Conservation (phyloP, 2,113 vertebrate genomes). For the Ameiurus melas region DNA sequence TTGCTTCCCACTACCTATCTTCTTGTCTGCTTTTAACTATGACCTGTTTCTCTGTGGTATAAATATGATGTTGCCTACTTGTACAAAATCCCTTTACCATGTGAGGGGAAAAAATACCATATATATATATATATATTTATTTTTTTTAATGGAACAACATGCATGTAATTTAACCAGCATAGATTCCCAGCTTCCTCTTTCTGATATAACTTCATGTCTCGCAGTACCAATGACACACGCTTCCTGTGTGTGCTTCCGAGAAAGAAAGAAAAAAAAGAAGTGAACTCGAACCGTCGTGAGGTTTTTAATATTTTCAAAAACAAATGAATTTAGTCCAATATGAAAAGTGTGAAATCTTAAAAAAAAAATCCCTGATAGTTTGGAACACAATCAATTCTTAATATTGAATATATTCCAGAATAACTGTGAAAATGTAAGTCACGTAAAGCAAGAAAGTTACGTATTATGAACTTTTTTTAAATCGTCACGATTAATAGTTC, state of each 20-base stretch:
- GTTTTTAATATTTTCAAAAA: not conserved
- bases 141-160: not conserved
- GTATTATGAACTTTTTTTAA: not conserved
- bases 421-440: not conserved
- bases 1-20: no score
- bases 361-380: no score
- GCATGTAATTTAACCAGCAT: not conserved
- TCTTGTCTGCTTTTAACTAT: not conserved
- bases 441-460: not conserved
- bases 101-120: no score
- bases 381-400: no score
- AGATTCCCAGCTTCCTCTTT: constrained; percentile 27
- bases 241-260: constrained; percentile 33
- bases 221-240: not conserved
- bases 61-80: not conserved
- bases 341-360: not conserved
- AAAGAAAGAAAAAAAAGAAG: not conserved
- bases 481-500: not conserved
- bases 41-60: not conserved
- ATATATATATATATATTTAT: not conserved
- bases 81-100: no score
- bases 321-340: not conserved
- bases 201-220: not conserved
- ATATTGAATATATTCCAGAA: not conserved
- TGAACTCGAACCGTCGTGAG: not conserved